Conservation (phyloP, 2,113 vertebrate genomes). For the Aldabrachelys gigantea region DNA sequence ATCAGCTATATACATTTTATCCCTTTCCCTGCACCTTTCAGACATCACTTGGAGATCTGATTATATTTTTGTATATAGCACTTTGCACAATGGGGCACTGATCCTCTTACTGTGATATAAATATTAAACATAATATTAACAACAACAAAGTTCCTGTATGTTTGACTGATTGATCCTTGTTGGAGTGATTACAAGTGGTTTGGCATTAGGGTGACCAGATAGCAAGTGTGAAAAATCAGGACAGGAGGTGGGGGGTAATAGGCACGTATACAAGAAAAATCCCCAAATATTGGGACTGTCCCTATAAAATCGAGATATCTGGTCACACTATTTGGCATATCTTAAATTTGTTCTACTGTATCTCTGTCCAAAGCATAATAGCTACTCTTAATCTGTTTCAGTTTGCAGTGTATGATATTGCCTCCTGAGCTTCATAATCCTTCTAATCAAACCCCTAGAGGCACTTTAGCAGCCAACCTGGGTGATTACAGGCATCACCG, state of each 20-base stretch:
- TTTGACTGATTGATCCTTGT: background rate
- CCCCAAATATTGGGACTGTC: too few species aligned
- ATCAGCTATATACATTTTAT: background rate
- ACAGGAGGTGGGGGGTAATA: too few species aligned
- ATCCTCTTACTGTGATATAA: background rate
- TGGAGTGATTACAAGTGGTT: background rate
- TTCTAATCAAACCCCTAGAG: slow-evolving; percentile 51
- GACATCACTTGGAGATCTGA: background rate
- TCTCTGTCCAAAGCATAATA: background rate
- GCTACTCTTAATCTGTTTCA: background rate
- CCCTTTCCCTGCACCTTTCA: background rate
- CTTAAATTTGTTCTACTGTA: background rate
- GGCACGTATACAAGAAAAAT: too few species aligned
- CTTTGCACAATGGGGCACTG: background rate
- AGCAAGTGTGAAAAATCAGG: too few species aligned
- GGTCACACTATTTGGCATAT: background rate
- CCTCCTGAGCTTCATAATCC: slow-evolving; percentile 26
- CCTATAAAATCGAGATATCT: too few species aligned
- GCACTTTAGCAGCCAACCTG: slow-evolving; percentile 54
- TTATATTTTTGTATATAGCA: background rate
- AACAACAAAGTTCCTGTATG: background rate
- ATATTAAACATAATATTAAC: background rate
- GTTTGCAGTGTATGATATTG: background rate
- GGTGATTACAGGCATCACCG: slow-evolving; percentile 48
- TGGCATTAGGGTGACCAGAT: background rate